Percentiles rank a stretch among this genome's conserved stretches.
phyloP scores from a whole-genome alignment of 2,113 vertebrate genomes.

The Rana temporaria region DNA sequence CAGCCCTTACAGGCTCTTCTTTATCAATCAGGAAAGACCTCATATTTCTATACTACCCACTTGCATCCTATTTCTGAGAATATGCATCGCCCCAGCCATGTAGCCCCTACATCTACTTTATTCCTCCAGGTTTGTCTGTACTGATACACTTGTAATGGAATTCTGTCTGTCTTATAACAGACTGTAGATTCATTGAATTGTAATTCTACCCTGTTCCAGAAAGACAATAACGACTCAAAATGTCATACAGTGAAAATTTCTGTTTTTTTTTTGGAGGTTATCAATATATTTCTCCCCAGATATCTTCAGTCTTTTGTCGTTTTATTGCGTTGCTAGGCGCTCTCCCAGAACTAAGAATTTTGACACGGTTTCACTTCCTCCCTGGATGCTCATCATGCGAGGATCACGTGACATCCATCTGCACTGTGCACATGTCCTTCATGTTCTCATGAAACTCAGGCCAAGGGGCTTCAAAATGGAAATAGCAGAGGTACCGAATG shows the following conservation, averaged over 20 bases:
- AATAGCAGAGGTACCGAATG: constrained; percentile 11
- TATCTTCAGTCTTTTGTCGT: background rate
- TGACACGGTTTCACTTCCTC: constrained; percentile 15
- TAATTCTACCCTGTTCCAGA: background rate
- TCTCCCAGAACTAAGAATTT: constrained; percentile 8
- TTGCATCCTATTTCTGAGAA: no score
- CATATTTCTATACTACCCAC: no score
- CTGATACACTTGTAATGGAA: no score
- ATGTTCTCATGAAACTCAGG: constrained; percentile 13
- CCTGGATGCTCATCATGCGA: constrained; percentile 17
- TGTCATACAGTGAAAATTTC: background rate
- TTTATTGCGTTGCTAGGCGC: background rate
- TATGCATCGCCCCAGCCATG: no score
- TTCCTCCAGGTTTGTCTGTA: no score
- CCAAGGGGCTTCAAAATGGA: constrained; percentile 27
- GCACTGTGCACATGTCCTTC: background rate
- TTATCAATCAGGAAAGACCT: no score
- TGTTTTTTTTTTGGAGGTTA: constrained; percentile 19
- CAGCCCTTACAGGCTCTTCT: no score
- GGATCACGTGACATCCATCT: constrained; percentile 34
- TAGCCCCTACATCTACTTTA: no score
- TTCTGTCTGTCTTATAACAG: background rate
- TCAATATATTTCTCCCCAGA: constrained; percentile 17
- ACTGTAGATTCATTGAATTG: background rate
- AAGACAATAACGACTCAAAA: constrained; percentile 16